These are phyloP conservation scores for Coelinius sp. DNA, from an alignment of 2,888 invertebrate genomes.

Conservation along the genomic window DNA sequence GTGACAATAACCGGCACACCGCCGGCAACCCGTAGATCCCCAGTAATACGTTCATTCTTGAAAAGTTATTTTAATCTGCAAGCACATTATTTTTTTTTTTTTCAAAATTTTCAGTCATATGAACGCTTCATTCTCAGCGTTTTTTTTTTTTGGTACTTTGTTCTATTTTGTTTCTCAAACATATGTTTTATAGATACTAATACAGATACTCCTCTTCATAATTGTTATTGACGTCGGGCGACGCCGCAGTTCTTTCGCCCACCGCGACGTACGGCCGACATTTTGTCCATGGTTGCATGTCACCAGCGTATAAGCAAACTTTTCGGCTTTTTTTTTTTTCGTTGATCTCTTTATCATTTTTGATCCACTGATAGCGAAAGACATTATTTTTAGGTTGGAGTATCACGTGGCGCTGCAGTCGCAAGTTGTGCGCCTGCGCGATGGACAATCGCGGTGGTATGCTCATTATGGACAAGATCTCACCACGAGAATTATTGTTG, in stretches of 20 bases:
- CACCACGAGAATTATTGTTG: constrained; percentile 29
- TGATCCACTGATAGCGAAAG: constrained; percentile 24
- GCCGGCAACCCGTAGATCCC: constrained; percentile 44
- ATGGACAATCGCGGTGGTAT: constrained; percentile 31
- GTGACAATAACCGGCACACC: constrained; percentile 45
- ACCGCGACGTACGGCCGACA: constrained; percentile 69
- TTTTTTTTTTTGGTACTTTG: constrained; percentile 26
- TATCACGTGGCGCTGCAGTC: constrained; percentile 29
- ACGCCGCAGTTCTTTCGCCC: constrained; percentile 71
- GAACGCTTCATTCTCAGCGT: background rate
- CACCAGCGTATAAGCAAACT: constrained; percentile 48
- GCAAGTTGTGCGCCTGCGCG: constrained; percentile 26
- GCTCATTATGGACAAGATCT: constrained; percentile 54
- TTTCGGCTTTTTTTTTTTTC: constrained; percentile 44
- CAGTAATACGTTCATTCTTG: constrained; percentile 40
- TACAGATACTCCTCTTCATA: constrained; percentile 46
- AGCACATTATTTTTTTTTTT: constrained; percentile 26
- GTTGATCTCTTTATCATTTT: constrained; percentile 33
- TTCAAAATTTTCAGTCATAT: too few species aligned
- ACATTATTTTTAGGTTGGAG: constrained; percentile 31
- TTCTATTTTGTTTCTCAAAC: constrained; percentile 25
- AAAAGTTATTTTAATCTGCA: constrained; percentile 35
- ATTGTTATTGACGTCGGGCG: constrained; percentile 60
- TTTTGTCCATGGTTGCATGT: constrained; percentile 63
- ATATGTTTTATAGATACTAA: constrained; percentile 40